Evolutionary conservation across 2,797 vertebrate species (phyloP).

Genomic region (Acrossocheilus fasciatus): DNA sequence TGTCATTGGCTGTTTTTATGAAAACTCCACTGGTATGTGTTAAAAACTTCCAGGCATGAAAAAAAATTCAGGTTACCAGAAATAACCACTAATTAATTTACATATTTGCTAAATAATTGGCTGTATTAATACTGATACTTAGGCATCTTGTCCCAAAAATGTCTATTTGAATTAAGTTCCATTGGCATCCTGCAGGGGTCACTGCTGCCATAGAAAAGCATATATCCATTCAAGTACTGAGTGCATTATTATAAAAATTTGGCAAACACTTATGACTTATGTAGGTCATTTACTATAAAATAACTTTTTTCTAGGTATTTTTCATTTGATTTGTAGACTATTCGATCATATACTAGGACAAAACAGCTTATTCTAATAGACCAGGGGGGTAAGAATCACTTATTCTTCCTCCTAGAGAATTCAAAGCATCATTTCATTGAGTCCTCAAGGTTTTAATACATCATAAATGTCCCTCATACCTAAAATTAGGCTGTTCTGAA

Average conservation of each 20-base stretch:
- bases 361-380: neutral
- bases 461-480: neutral
- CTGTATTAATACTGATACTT: neutral
- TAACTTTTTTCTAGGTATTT: neutral
- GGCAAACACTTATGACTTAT: neutral
- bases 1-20: neutral
- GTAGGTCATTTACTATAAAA: neutral
- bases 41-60: slow-evolving; percentile 16
- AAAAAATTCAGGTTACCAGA: slow-evolving; percentile 18
- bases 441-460: neutral
- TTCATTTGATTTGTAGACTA: neutral
- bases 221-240: neutral
- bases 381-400: neutral
- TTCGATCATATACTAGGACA: neutral
- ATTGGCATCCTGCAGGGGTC: neutral
- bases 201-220: neutral
- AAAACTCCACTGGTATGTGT: slow-evolving; percentile 15
- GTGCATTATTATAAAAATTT: neutral
- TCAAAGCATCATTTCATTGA: neutral
- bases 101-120: neutral
- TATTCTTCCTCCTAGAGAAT: neutral
- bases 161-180: neutral
- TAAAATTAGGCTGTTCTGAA: neutral
- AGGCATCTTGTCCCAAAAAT: neutral
- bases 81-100: slow-evolving; percentile 11